Base-by-base conservation (phyloP, 2,797 vertebrate genomes). In the Semotilus atromaculatus region DNA sequence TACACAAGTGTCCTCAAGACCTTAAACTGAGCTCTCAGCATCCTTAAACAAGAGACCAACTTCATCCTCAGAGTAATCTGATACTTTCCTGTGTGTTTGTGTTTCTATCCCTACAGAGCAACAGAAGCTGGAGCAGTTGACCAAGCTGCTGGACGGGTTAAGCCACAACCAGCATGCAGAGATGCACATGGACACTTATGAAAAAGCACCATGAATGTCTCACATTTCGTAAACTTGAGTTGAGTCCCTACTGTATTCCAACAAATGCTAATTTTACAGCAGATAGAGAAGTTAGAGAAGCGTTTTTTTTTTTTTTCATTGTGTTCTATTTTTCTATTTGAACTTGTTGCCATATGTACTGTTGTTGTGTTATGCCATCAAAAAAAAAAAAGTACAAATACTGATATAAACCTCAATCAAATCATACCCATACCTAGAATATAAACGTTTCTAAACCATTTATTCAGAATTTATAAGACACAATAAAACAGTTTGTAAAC, bases 401-500 rank as follows among this genome's bases (percentile, higher is more conserved):
- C n/a, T 38, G 38, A 13, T 64, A 53, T 55, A 68, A 38, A 71
- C 23, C 6, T 48, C 23, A 71, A 45, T 40, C 18, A 58, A 77
- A 77, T 67, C 8, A 86, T 68, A 38, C 6, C 14, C 13, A 11
- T 51, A 71, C 21, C 29, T 60, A 48, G 13, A 81, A 82, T 81
- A 40, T 84, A 67, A 40, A 86, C 5, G 5, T 34, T 85, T 76
- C 40, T 58, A 79, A 75, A 53, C 18, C 23, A 66, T 71, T 51
- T 83, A 55, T 87, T 88, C 66, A 86, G 73, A 84, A 82, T 82
- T 71, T 16, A 23, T 60, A 83, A 85, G 29, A 81, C 81, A 87
- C 74, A 51, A 85, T 87, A 87, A 84, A 89, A 87, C 78, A 51
- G 68, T 67, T 86, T 85, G 83, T 81, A 82, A 85, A 48, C 87